These are phyloP conservation scores for Stigmatopora argus DNA, from an alignment of 2,113 vertebrate species.

Conservation along the genomic window DNA sequence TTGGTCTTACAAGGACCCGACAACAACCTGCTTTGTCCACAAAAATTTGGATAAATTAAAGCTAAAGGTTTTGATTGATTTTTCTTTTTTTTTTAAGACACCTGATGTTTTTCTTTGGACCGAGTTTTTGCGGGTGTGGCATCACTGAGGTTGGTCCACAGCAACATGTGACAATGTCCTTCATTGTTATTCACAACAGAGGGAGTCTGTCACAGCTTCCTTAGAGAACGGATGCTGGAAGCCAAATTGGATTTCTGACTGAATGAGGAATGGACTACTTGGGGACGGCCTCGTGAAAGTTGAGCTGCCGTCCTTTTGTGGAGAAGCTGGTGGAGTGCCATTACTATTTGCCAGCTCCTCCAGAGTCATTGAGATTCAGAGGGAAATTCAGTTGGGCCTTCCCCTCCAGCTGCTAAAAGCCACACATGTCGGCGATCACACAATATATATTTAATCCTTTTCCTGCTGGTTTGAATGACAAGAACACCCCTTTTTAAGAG, in stretches of 20 bases:
- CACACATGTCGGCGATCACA: slow-evolving; percentile 72
- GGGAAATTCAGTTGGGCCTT: slow-evolving; percentile 76
- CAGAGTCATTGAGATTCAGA: slow-evolving; percentile 85
- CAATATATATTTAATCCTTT: slow-evolving; percentile 78
- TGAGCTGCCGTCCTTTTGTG: slow-evolving; percentile 78
- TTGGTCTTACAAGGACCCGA: slow-evolving; percentile 26
- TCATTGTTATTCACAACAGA: slow-evolving; percentile 57
- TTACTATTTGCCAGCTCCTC: slow-evolving; percentile 82
- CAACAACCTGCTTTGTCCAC: slow-evolving; percentile 1
- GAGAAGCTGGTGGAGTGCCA: slow-evolving; percentile 77
- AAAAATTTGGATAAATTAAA: background rate
- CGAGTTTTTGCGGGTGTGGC: slow-evolving; percentile 13
- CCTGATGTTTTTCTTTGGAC: background rate
- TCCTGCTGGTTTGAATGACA: slow-evolving; percentile 75
- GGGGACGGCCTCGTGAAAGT: slow-evolving; percentile 78
- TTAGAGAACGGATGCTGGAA: slow-evolving; percentile 41
- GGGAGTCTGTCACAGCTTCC: slow-evolving; percentile 59
- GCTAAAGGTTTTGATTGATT: slow-evolving; percentile 2
- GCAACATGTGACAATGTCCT: slow-evolving; percentile 28
- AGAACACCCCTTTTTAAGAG: slow-evolving; percentile 64
- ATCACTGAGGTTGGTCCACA: slow-evolving; percentile 33
- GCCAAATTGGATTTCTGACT: slow-evolving; percentile 88
- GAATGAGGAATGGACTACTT: slow-evolving; percentile 85
- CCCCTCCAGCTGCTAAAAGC: slow-evolving; percentile 79
- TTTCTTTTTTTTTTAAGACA: slow-evolving; percentile 1